These are phyloP conservation scores for Dicrostonyx torquatus DNA, from an alignment of 2,797 vertebrate species.

Conservation along the genomic window DNA sequence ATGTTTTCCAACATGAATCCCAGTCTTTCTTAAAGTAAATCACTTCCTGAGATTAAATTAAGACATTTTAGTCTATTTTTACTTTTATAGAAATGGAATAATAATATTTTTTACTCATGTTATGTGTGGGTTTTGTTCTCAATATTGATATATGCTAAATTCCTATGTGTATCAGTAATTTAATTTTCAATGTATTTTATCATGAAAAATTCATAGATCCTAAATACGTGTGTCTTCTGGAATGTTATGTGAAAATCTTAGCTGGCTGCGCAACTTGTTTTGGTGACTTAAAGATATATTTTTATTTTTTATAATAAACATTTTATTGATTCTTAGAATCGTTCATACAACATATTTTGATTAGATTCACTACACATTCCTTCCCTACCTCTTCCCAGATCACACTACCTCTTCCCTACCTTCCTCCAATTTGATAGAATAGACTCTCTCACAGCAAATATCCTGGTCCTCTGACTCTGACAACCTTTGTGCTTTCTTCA, in stretches of 20 bases:
- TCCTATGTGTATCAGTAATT: not conserved
- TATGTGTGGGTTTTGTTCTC: not conserved
- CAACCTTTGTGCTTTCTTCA: not conserved
- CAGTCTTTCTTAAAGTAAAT: not conserved
- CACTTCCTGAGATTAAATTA: not conserved
- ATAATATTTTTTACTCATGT: not conserved
- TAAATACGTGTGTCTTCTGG: not conserved
- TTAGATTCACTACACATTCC: not conserved
- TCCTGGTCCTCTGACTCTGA: too few relatives aligned
- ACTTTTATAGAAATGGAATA: not conserved
- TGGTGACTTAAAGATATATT: not conserved
- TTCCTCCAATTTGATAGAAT: not conserved
- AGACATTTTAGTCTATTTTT: not conserved
- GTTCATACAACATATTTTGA: not conserved
- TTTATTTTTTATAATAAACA: not conserved
- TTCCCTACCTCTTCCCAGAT: not conserved
- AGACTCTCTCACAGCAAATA: not conserved
- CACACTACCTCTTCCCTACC: not conserved
- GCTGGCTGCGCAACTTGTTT: not conserved
- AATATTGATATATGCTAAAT: not conserved
- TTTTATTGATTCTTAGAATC: not conserved
- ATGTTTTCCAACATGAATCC: not conserved
- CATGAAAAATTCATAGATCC: not conserved
- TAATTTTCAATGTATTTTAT: conserved; percentile 4
- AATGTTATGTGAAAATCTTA: not conserved